phyloP scores from a whole-genome alignment of 2,888 invertebrate genomes.

The Ashinkailepas kermadecensis region DNA sequence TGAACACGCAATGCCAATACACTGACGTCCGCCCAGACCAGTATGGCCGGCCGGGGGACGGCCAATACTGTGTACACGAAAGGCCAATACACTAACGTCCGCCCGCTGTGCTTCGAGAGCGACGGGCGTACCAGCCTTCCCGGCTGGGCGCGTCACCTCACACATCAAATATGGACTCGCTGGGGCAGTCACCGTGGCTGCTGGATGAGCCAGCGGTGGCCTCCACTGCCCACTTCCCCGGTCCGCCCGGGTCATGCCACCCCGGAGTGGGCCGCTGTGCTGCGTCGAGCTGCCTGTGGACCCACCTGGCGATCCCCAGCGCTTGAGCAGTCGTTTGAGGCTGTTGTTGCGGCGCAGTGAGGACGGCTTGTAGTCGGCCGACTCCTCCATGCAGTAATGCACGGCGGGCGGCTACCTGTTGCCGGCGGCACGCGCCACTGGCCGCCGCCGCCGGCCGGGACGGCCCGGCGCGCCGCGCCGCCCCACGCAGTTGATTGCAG shows the following conservation, averaged over 20 bases:
- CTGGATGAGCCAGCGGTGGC: no score
- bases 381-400: neutral
- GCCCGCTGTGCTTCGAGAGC: neutral
- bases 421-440: neutral
- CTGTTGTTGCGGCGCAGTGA: conserved; percentile 50
- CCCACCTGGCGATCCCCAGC: conserved; percentile 44
- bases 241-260: no score
- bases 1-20: no score
- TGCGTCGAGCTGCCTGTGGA: neutral
- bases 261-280: no score
- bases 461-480: neutral
- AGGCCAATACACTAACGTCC: neutral
- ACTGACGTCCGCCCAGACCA: no score
- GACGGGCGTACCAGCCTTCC: neutral
- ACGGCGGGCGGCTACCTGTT: neutral
- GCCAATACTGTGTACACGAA: no score
- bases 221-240: no score
- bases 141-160: neutral
- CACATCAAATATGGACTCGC: no score
- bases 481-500: conserved; percentile 5
- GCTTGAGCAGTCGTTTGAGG: conserved; percentile 50
- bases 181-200: no score
- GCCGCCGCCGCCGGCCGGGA: neutral
- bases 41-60: no score
- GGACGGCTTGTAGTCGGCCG: neutral